phyloP scores from a whole-genome alignment of 53 echinoderm and acorn worm species.

The Zoroaster sp. region DNA sequence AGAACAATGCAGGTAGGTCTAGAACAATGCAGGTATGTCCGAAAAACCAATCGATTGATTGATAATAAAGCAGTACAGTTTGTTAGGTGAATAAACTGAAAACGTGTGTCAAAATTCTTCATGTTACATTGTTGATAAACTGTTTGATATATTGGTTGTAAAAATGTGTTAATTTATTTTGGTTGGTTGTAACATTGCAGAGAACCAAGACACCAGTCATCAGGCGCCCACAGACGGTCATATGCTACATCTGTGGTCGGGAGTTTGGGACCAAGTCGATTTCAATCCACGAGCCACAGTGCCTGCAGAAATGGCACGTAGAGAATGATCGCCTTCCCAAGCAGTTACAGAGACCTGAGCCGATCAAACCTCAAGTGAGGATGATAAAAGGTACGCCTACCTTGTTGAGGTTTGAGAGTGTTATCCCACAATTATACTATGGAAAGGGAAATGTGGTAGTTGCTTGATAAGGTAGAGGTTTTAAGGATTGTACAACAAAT shows the following conservation, averaged over 20 bases:
- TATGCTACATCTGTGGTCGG: conserved; percentile 93
- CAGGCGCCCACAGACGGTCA: conserved; percentile 78
- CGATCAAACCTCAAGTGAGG: conserved; percentile 82
- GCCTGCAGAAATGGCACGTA: conserved; percentile 93
- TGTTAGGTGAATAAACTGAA: too few species aligned
- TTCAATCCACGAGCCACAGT: conserved; percentile 93
- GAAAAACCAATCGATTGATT: too few species aligned
- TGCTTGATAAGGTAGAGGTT: too few species aligned
- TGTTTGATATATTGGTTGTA: too few species aligned
- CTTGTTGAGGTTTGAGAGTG: background rate
- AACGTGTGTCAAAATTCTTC: too few species aligned
- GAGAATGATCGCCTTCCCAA: conserved; percentile 86
- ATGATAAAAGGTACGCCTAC: conserved; percentile 40
- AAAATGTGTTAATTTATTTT: too few species aligned
- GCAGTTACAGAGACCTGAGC: conserved; percentile 71
- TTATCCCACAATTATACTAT: too few species aligned
- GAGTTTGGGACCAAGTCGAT: conserved; percentile 97
- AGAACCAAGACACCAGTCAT: conserved; percentile 19
- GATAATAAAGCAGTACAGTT: too few species aligned
- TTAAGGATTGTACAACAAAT: too few species aligned
- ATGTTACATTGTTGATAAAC: too few species aligned
- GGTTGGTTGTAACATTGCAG: background rate
- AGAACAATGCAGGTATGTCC: too few species aligned
- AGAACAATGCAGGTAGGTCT: background rate
- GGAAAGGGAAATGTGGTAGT: too few species aligned